These are phyloP conservation scores for Leptatherina wallacei DNA, from an alignment of 2,797 vertebrate species.

Conservation along the genomic window DNA sequence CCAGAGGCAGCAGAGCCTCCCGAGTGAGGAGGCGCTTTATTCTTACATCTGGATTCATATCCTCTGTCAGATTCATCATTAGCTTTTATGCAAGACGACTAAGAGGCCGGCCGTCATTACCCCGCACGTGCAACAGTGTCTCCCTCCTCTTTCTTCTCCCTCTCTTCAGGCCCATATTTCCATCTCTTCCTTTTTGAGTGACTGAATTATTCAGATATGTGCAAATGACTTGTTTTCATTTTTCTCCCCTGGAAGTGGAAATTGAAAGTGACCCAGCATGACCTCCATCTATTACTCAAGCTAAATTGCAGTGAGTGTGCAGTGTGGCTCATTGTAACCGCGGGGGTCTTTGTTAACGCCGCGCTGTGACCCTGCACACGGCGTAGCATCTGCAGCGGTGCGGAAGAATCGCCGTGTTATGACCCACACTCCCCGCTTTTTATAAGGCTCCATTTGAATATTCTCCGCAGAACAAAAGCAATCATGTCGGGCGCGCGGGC, in stretches of 20 bases:
- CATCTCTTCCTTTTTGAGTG: slow-evolving; percentile 64
- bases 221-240: slow-evolving; percentile 99
- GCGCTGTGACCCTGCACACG: slow-evolving; percentile 88
- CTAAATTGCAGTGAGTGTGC: slow-evolving; percentile 96
- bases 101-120: slow-evolving; percentile 85
- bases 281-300: slow-evolving; percentile 97
- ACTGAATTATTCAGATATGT: slow-evolving; percentile 99
- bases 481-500: slow-evolving; percentile 65
- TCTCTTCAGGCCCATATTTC: slow-evolving; percentile 49
- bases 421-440: slow-evolving; percentile 87
- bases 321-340: slow-evolving; percentile 88
- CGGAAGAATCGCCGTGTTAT: slow-evolving; percentile 88
- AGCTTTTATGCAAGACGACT: slow-evolving; percentile 85
- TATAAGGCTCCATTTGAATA: slow-evolving; percentile 87
- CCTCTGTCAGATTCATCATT: slow-evolving; percentile 92
- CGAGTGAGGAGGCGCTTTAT: slow-evolving; percentile 88
- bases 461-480: slow-evolving; percentile 75
- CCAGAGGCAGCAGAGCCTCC: slow-evolving; percentile 90
- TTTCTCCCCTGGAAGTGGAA: slow-evolving; percentile 93
- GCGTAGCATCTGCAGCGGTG: slow-evolving; percentile 87
- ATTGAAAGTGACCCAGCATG: slow-evolving; percentile 97
- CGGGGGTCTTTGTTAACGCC: slow-evolving; percentile 91
- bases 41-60: slow-evolving; percentile 98
- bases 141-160: slow-evolving; percentile 62
- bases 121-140: slow-evolving; percentile 81